phyloP scores from a whole-genome alignment of 2,113 vertebrate species.

The Thomomys bottae region DNA sequence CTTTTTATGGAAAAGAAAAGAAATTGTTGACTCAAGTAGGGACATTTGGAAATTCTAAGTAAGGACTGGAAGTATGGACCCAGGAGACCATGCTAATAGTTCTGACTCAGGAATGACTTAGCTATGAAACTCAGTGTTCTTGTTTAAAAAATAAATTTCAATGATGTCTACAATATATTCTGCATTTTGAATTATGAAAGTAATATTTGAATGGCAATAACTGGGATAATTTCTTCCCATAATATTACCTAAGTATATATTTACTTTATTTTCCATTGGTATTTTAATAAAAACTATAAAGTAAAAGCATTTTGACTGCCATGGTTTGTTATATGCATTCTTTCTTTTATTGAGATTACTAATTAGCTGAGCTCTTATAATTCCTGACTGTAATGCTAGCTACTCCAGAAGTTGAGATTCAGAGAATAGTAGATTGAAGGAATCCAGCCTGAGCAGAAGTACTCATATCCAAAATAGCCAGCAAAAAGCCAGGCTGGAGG shows the following conservation, averaged over 20 bases:
- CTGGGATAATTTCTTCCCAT: not conserved
- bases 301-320: not conserved
- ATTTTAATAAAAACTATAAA: not conserved
- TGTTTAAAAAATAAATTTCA: not conserved
- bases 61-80: not conserved
- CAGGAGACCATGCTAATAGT: not conserved
- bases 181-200: not conserved
- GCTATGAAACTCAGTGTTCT: not conserved
- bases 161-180: not conserved
- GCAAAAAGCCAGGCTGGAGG: too few relatives aligned
- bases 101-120: not conserved
- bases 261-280: not conserved
- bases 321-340: not conserved
- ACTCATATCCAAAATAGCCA: too few relatives aligned
- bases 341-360: not conserved
- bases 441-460: too few relatives aligned
- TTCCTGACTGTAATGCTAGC: too few relatives aligned
- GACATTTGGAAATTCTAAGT: not conserved
- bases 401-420: too few relatives aligned
- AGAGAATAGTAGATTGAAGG: too few relatives aligned
- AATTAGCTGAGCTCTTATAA: not conserved
- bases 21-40: not conserved
- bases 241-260: not conserved
- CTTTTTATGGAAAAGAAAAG: not conserved
- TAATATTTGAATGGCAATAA: not conserved